Percentiles rank a stretch among this genome's conserved stretches.
phyloP scores from a whole-genome alignment of 2,113 vertebrate species.

The Burhinus oedicnemus region DNA sequence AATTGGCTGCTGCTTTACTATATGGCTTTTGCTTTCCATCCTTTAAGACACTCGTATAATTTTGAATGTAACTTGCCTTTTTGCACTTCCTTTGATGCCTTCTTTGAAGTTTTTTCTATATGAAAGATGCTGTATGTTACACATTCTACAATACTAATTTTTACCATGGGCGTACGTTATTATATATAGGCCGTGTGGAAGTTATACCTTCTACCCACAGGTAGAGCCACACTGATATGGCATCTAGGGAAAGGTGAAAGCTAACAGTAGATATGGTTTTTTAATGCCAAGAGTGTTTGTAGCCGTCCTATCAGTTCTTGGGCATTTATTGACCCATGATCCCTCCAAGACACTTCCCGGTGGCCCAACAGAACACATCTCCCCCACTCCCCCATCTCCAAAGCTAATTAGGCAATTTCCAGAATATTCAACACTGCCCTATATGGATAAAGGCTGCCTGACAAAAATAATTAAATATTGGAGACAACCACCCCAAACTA shows the following conservation, averaged over 20 bases:
- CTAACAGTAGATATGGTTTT: background rate
- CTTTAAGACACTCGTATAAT: background rate
- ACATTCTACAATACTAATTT: background rate
- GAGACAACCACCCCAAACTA: background rate
- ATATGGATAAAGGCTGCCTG: background rate
- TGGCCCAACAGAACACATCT: background rate
- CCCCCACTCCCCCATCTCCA: background rate
- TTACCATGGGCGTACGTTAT: background rate
- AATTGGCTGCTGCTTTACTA: background rate
- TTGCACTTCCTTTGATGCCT: background rate
- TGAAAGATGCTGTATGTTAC: background rate
- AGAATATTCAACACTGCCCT: background rate
- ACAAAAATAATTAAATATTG: background rate
- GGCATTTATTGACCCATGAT: background rate
- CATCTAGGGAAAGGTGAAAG: background rate
- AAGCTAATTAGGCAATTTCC: background rate
- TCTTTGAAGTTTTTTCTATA: background rate
- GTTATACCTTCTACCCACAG: background rate
- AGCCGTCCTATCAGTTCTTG: background rate
- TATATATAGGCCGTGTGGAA: background rate
- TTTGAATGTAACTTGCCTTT: background rate
- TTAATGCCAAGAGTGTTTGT: background rate
- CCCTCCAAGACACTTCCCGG: background rate
- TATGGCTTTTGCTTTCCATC: background rate
- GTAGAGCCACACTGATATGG: rapidly evolving